A percentile compares a stretch with the other conserved stretches of the same genome.
phyloP scores from a whole-genome alignment of 2,888 invertebrate species.

The Cantharis flavilabris region DNA sequence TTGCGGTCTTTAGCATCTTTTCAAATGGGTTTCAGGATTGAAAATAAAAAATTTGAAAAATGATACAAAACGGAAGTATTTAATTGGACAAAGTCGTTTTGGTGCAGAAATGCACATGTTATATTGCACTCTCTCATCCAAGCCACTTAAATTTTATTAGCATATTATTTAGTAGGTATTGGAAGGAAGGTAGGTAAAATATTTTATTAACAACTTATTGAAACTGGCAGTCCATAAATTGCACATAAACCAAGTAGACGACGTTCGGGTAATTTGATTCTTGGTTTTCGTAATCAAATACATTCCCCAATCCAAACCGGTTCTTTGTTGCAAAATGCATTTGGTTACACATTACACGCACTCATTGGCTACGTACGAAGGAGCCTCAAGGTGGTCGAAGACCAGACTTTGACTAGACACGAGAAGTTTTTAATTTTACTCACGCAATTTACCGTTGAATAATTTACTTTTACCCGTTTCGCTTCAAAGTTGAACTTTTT shows the following conservation, averaged over 20 bases:
- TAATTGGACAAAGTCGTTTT: not conserved
- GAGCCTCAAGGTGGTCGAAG: constrained; percentile 14
- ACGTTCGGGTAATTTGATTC: constrained; percentile 28
- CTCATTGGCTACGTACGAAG: constrained; percentile 9
- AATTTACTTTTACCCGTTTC: not conserved
- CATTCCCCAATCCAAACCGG: constrained; percentile 7
- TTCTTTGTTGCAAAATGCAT: constrained; percentile 11
- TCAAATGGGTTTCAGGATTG: no score
- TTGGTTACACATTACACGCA: constrained; percentile 8
- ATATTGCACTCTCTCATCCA: not conserved
- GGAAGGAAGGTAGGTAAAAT: not conserved
- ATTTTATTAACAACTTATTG: constrained; percentile 2
- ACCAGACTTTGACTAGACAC: constrained; percentile 38
- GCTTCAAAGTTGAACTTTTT: not conserved
- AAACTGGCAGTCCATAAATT: constrained; percentile 8
- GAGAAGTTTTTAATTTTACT: constrained; percentile 33
- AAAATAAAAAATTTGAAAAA: not conserved
- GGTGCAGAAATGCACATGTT: no score
- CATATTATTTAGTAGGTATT: not conserved
- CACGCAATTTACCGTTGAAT: constrained; percentile 28
- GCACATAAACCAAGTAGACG: constrained; percentile 2
- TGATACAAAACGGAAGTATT: not conserved
- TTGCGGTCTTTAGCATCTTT: not conserved
- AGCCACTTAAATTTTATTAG: not conserved
- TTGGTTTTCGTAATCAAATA: constrained; percentile 31